Conservation (phyloP, 2,888 invertebrate species). For the Emmelina monodactyla region DNA sequence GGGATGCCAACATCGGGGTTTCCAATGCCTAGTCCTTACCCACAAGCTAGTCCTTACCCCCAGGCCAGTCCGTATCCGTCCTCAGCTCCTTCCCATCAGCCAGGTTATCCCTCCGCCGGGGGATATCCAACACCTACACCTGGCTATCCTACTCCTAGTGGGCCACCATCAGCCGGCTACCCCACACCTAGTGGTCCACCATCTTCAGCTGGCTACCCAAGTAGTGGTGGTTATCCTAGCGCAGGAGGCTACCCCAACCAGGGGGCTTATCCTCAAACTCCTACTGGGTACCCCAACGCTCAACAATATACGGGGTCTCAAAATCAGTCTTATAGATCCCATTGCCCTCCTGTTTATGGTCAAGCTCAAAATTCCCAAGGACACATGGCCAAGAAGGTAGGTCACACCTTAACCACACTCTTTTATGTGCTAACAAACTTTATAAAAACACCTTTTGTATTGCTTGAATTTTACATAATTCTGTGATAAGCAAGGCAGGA, state of each 20-base stretch:
- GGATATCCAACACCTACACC: constrained; percentile 28
- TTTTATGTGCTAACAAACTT: too few species aligned
- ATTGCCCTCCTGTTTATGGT: too few species aligned
- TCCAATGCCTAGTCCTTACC: constrained; percentile 39
- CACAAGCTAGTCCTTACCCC: constrained; percentile 26
- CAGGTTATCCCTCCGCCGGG: constrained; percentile 20
- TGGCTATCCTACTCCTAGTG: constrained; percentile 26
- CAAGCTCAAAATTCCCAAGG: too few species aligned
- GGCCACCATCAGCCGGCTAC: constrained; percentile 13
- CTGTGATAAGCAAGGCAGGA: constrained; percentile 1
- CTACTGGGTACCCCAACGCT: constrained; percentile 16
- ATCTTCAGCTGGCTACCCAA: constrained; percentile 19
- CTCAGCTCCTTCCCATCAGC: constrained; percentile 13
- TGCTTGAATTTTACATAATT: too few species aligned
- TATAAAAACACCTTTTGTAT: too few species aligned
- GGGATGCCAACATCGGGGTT: constrained; percentile 51
- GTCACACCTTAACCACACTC: too few species aligned
- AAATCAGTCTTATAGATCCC: too few species aligned
- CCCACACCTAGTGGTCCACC: constrained; percentile 12
- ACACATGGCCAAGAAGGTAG: too few species aligned
- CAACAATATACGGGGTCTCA: too few species aligned
- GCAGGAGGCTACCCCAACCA: constrained; percentile 22
- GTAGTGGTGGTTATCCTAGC: constrained; percentile 22
- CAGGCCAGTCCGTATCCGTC: constrained; percentile 18
- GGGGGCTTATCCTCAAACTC: constrained; percentile 14